phyloP scores from a whole-genome alignment of 2,797 vertebrate species.

The Hirundo rustica region DNA sequence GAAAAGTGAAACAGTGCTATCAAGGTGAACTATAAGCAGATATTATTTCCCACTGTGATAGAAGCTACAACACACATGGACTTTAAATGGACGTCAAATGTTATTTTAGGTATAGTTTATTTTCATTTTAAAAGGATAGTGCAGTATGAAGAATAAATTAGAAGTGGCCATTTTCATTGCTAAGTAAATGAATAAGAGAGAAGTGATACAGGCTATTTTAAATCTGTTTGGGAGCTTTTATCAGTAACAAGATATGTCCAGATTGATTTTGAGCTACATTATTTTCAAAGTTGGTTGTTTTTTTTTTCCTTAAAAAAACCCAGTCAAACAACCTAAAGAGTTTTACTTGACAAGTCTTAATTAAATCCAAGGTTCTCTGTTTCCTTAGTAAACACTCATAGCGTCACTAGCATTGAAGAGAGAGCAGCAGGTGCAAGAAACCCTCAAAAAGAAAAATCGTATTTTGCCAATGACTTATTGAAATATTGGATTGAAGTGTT shows the following conservation, averaged over 20 bases:
- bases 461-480: slow-evolving; percentile 6
- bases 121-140: background rate
- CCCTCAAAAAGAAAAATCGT: slow-evolving; percentile 21
- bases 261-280: background rate
- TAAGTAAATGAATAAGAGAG: background rate
- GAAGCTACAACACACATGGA: background rate
- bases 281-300: background rate
- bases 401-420: background rate
- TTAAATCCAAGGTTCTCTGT: slow-evolving; percentile 41
- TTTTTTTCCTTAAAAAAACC: fast-evolving
- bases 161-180: background rate
- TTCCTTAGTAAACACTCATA: slow-evolving; percentile 52
- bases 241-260: background rate
- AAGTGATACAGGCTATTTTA: background rate
- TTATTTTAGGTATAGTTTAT: background rate
- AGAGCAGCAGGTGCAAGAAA: slow-evolving; percentile 30
- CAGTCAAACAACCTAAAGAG: background rate
- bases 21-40: background rate
- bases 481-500: slow-evolving; percentile 25
- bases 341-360: slow-evolving; percentile 26
- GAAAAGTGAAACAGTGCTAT: background rate
- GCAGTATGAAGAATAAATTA: background rate
- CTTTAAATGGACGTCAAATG: background rate
- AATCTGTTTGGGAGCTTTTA: background rate
- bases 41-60: background rate